These are phyloP conservation scores for Morpho helenor DNA, from an alignment of 2,888 invertebrate genomes.

Conservation along the genomic window DNA sequence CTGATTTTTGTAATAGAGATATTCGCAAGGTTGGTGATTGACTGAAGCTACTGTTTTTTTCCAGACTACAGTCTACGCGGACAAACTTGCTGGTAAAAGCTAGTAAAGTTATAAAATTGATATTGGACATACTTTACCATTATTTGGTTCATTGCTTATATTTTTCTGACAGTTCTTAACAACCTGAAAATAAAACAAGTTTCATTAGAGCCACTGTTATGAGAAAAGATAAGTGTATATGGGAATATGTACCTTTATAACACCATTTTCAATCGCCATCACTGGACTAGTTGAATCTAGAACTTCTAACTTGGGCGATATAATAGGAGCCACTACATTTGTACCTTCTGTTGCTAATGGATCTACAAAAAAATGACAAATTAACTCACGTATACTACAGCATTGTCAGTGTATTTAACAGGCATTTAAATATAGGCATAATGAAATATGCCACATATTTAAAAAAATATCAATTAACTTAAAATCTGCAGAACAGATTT, in stretches of 20 bases:
- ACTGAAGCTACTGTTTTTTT: no score
- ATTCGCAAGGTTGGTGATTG: no score
- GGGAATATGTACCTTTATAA: constrained; percentile 54
- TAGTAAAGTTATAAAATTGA: no score
- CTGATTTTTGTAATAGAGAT: no score
- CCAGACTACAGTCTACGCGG: no score
- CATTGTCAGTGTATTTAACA: no score
- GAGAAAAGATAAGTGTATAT: background rate
- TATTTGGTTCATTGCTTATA: constrained; percentile 7
- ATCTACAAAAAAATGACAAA: background rate
- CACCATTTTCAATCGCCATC: constrained; percentile 71
- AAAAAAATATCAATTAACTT: no score
- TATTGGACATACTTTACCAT: constrained; percentile 3
- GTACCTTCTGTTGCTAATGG: constrained; percentile 27
- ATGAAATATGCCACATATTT: no score
- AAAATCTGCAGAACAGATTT: no score
- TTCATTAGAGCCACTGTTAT: background rate
- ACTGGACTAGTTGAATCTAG: constrained; percentile 53
- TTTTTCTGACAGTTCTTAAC: constrained; percentile 18
- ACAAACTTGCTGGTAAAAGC: no score
- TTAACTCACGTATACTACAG: background rate
- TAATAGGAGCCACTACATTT: constrained; percentile 25
- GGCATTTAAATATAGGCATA: no score
- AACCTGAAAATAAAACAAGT: constrained; percentile 22
- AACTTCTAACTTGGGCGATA: constrained; percentile 27